Percentiles rank a stretch among this genome's conserved stretches.
phyloP scores from a whole-genome alignment of 2,113 vertebrate genomes.

The Myxocyprinus asiaticus region DNA sequence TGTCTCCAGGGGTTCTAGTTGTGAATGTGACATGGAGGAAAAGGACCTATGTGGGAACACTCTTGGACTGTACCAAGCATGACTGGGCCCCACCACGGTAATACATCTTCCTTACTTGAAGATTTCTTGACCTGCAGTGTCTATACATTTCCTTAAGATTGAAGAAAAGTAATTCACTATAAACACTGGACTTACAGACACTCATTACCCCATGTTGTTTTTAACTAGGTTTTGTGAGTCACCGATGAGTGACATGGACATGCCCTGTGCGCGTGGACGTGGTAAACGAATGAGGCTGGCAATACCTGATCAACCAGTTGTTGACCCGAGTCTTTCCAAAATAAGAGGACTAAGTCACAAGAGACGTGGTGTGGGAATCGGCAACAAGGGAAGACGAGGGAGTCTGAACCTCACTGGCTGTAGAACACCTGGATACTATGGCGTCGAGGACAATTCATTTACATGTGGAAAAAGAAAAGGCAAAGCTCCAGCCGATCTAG shows the following conservation, averaged over 20 bases:
- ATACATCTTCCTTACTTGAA: slow-evolving; percentile 1
- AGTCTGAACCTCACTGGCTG: slow-evolving; percentile 91
- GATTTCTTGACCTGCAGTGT: not conserved
- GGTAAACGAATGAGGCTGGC: slow-evolving; percentile 89
- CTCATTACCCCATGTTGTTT: slow-evolving; percentile 23
- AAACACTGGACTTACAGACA: not conserved
- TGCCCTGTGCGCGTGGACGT: slow-evolving; percentile 88
- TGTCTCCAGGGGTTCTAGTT: slow-evolving; percentile 89
- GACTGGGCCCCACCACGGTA: slow-evolving; percentile 99
- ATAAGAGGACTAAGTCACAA: slow-evolving; percentile 88
- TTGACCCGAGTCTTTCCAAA: slow-evolving; percentile 81
- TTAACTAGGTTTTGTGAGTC: slow-evolving; percentile 92
- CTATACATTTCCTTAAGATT: not conserved
- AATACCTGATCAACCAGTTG: slow-evolving; percentile 77
- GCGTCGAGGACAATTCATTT: slow-evolving; percentile 85
- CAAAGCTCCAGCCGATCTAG: slow-evolving; percentile 90
- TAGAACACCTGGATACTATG: slow-evolving; percentile 87
- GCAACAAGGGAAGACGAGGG: slow-evolving; percentile 89
- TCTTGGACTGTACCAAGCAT: slow-evolving; percentile 97
- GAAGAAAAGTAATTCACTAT: no score
- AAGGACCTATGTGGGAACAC: slow-evolving; percentile 95
- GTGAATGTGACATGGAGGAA: slow-evolving; percentile 99
- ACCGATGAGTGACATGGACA: slow-evolving; percentile 91
- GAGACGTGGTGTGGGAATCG: slow-evolving; percentile 87
- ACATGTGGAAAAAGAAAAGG: slow-evolving; percentile 89